A percentile compares a stretch with the other conserved stretches of the same genome.
These are phyloP conservation scores for Hirundo rustica DNA, from an alignment of 2,797 vertebrate species.

Conservation along the genomic window DNA sequence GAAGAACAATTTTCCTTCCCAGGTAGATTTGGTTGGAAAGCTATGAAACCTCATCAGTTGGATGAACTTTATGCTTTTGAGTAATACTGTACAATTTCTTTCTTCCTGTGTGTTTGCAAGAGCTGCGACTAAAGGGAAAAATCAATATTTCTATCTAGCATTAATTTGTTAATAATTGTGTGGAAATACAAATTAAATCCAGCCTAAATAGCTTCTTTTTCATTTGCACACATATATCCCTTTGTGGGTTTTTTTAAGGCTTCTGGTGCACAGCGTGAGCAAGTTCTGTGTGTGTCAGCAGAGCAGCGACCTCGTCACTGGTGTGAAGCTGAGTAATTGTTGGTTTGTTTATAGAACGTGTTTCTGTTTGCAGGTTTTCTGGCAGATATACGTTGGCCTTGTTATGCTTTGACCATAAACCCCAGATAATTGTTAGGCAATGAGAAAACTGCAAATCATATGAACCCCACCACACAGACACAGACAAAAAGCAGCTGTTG, in stretches of 20 bases:
- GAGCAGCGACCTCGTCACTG: background rate
- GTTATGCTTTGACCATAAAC: background rate
- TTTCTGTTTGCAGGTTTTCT: background rate
- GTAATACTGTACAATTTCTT: background rate
- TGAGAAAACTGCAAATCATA: background rate
- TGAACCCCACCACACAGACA: background rate
- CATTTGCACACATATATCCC: background rate
- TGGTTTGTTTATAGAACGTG: background rate
- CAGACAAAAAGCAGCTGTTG: background rate
- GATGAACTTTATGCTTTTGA: background rate
- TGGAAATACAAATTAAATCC: background rate
- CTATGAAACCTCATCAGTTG: background rate
- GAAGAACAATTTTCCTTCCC: background rate
- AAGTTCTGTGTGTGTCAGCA: conserved; percentile 25
- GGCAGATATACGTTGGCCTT: background rate
- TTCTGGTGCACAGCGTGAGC: background rate
- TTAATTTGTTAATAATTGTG: background rate
- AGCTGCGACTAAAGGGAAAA: background rate
- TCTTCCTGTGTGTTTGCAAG: background rate
- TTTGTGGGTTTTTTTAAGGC: background rate
- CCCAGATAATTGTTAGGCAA: background rate
- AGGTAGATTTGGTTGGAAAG: background rate
- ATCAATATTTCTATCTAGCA: background rate
- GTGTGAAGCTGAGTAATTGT: background rate
- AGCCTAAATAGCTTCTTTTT: background rate